phyloP scores from a whole-genome alignment of 2,113 vertebrate species.

The Nannospalax galili region DNA sequence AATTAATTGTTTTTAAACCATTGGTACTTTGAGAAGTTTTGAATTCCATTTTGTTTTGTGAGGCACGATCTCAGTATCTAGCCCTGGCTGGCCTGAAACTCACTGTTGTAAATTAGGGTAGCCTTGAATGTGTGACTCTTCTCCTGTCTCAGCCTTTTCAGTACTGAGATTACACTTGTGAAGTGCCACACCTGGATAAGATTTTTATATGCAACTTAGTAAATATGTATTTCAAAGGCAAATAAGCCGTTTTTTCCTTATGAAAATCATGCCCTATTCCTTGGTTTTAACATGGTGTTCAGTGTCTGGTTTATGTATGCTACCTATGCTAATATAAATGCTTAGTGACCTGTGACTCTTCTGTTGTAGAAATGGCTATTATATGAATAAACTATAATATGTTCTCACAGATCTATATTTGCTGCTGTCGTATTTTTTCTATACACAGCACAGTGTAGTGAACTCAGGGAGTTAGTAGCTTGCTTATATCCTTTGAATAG shows the following conservation, averaged over 20 bases:
- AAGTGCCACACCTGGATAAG: not conserved
- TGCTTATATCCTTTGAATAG: constrained; percentile 75
- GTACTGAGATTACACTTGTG: not conserved
- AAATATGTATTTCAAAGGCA: constrained; percentile 63
- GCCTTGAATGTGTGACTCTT: not conserved
- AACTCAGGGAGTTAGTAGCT: constrained; percentile 83
- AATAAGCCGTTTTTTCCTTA: not conserved
- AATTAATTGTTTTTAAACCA: not conserved
- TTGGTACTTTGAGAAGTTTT: no score
- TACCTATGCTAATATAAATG: not conserved
- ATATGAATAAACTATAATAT: constrained; percentile 50
- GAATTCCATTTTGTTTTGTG: not conserved
- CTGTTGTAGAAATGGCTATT: constrained; percentile 48
- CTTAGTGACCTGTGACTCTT: constrained; percentile 26
- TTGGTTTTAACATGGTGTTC: constrained; percentile 35
- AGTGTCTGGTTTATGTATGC: not conserved
- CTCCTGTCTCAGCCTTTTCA: not conserved
- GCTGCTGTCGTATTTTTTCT: constrained; percentile 66
- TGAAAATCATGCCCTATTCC: constrained; percentile 53
- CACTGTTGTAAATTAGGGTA: not conserved
- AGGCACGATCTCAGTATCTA: not conserved
- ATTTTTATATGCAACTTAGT: constrained; percentile 49
- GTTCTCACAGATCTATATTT: constrained; percentile 61
- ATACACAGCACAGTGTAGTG: constrained; percentile 72
- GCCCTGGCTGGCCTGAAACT: not conserved